These are phyloP conservation scores for Neodiprion virginianus DNA, from an alignment of 1,140 invertebrate genomes.

Conservation along the genomic window DNA sequence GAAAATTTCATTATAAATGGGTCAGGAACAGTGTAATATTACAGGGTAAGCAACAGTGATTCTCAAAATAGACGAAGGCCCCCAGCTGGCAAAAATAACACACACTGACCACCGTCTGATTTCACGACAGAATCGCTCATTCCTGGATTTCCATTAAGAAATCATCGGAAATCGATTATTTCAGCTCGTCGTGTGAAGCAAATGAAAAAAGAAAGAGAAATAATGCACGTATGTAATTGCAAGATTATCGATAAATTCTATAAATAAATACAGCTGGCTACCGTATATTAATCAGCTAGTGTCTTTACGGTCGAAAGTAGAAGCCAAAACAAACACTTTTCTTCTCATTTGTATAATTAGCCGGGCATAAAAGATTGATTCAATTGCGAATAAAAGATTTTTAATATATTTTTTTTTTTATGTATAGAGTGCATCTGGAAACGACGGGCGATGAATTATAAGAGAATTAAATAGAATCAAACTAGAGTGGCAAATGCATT, in stretches of 20 bases:
- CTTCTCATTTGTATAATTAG: neutral
- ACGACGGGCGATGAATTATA: too few relatives aligned
- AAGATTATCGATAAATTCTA: too few relatives aligned
- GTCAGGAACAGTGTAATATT: constrained; percentile 51
- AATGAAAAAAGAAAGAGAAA: too few relatives aligned
- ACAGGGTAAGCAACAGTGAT: constrained; percentile 44
- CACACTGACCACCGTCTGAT: neutral
- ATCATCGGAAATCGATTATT: too few relatives aligned
- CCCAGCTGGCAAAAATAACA: constrained; percentile 56
- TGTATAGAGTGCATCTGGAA: constrained; percentile 24
- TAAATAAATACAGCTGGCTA: too few relatives aligned
- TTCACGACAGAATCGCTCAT: neutral
- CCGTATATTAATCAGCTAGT: constrained; percentile 22
- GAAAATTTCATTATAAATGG: constrained; percentile 49
- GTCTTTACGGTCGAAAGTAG: constrained; percentile 22
- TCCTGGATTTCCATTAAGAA: too few relatives aligned
- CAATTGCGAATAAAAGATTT: neutral
- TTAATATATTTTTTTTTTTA: neutral
- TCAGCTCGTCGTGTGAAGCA: too few relatives aligned
- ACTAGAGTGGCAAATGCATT: too few relatives aligned
- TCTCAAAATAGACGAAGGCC: constrained; percentile 60
- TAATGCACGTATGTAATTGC: too few relatives aligned
- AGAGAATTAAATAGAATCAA: too few relatives aligned
- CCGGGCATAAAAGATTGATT: neutral
- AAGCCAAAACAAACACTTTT: constrained; percentile 11